A percentile compares a stretch with the other conserved stretches of the same genome.
Conservation (phyloP, 2,113 vertebrate species). For the Leucoraja erinaceus region DNA sequence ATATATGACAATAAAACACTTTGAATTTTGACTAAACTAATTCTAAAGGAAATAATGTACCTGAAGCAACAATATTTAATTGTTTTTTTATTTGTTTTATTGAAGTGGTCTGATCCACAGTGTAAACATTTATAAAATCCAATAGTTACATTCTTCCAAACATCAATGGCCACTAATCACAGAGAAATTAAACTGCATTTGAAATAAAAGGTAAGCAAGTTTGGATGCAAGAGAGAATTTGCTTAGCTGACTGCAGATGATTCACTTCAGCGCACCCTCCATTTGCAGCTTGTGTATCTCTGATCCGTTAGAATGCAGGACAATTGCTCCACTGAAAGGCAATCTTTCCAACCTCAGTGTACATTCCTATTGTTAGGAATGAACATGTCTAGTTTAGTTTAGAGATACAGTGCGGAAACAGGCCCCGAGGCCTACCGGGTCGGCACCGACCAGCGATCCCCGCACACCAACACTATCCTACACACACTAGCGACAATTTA, state of each 20-base stretch:
- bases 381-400: background rate
- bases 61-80: no score
- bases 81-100: background rate
- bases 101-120: conserved; percentile 20
- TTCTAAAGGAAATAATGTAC: background rate
- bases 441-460: no score
- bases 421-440: no score
- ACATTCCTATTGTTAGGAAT: background rate
- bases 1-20: no score
- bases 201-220: background rate
- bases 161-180: background rate
- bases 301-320: background rate
- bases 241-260: background rate
- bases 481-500: no score
- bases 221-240: background rate
- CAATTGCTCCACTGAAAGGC: background rate
- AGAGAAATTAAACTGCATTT: background rate
- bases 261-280: background rate
- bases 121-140: conserved; percentile 9
- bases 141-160: background rate
- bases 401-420: no score
- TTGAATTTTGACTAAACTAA: no score
- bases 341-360: background rate
- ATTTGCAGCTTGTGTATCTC: background rate
- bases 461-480: no score